phyloP scores from a whole-genome alignment of 2,888 invertebrate genomes.

The Dexiosoma caninum region DNA sequence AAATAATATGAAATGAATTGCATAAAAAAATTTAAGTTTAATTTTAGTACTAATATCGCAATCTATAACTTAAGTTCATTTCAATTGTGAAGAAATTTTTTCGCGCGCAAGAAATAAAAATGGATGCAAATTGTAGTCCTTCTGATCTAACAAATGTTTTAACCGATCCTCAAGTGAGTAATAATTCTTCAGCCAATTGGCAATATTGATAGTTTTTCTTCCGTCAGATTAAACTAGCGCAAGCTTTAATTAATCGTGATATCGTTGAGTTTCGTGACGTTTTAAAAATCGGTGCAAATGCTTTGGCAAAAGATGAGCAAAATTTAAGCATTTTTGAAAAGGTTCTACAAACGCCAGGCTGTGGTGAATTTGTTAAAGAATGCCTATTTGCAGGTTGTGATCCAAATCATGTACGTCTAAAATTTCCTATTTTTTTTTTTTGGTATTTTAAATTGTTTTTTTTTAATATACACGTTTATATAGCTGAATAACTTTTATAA shows the following conservation, averaged over 20 bases:
- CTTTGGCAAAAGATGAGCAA: slow-evolving; percentile 69
- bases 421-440: background rate
- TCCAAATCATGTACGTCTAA: slow-evolving; percentile 71
- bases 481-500: slow-evolving; percentile 71
- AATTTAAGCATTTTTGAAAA: slow-evolving; percentile 72
- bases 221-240: slow-evolving; percentile 68
- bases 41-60: background rate
- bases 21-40: background rate
- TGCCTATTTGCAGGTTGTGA: slow-evolving; percentile 71
- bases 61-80: background rate
- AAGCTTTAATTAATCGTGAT: slow-evolving; percentile 69
- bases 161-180: slow-evolving; percentile 28
- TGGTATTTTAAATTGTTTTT: background rate
- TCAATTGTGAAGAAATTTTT: no score
- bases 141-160: background rate
- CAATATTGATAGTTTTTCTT: background rate
- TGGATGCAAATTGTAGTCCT: background rate
- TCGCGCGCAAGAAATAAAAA: no score
- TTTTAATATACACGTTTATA: background rate
- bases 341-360: slow-evolving; percentile 71
- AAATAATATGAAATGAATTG: background rate
- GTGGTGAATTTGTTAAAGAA: slow-evolving; percentile 71
- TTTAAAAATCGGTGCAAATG: slow-evolving; percentile 72
- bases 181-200: background rate
- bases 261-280: slow-evolving; percentile 71